These are phyloP conservation scores for Volucella bombylans DNA, from an alignment of 2,888 invertebrate species.

Conservation along the genomic window DNA sequence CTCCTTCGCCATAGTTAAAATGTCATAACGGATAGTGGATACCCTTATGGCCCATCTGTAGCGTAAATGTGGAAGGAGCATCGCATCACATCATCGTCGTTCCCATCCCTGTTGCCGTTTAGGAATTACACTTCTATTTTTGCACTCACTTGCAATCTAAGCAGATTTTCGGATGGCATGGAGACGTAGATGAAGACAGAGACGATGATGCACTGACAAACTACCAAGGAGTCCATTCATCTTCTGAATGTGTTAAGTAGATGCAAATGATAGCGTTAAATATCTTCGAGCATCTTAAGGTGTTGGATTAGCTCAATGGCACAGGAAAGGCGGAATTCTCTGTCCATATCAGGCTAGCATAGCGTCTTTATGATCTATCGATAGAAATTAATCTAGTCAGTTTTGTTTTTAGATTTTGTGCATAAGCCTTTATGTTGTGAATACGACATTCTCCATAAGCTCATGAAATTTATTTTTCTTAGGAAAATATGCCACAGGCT, in stretches of 20 bases:
- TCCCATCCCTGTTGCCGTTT: neutral
- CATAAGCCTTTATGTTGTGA: slow-evolving; percentile 13
- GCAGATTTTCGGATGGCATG: slow-evolving; percentile 59
- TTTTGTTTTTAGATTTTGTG: slow-evolving; percentile 52
- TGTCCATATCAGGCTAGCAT: slow-evolving; percentile 21
- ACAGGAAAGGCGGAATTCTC: slow-evolving; percentile 45
- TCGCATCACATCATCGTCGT: slow-evolving; percentile 8
- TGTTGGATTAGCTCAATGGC: slow-evolving; percentile 65
- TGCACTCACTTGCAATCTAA: slow-evolving; percentile 42
- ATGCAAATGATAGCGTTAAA: slow-evolving; percentile 74
- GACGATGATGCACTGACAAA: slow-evolving; percentile 69
- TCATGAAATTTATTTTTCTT: slow-evolving; percentile 56
- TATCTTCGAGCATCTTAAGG: slow-evolving; percentile 67
- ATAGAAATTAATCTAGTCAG: slow-evolving; percentile 67
- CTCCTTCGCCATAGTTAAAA: slow-evolving; percentile 71
- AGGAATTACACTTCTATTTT: slow-evolving; percentile 52
- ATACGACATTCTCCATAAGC: slow-evolving; percentile 45
- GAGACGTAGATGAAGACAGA: slow-evolving; percentile 6
- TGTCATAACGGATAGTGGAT: slow-evolving; percentile 67
- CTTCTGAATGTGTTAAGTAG: slow-evolving; percentile 71
- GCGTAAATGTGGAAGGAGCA: slow-evolving; percentile 68
- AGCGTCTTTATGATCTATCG: slow-evolving; percentile 64
- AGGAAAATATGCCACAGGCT: slow-evolving; percentile 67
- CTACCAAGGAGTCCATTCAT: slow-evolving; percentile 67
- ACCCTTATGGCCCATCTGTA: slow-evolving; percentile 45